These are phyloP conservation scores for Dynastes tityus DNA, from an alignment of 2,888 invertebrate species.

Conservation along the genomic window DNA sequence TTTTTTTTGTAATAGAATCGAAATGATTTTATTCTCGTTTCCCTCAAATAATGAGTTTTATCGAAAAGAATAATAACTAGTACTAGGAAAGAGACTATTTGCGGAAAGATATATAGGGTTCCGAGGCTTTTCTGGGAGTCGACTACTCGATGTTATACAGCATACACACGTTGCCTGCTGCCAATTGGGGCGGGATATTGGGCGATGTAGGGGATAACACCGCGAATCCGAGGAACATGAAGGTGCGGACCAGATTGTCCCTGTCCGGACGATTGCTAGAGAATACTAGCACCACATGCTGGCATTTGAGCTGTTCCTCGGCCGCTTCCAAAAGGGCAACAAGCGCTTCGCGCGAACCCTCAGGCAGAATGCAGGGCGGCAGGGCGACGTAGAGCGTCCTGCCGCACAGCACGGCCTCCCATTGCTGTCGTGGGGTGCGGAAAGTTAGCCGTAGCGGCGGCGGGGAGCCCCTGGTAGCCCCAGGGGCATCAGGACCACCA, in stretches of 20 bases:
- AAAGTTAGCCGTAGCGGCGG: slow-evolving; percentile 67
- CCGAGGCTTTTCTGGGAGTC: slow-evolving; percentile 61
- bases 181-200: slow-evolving; percentile 77
- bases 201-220: slow-evolving; percentile 88
- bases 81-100: slow-evolving; percentile 17
- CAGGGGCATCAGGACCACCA: slow-evolving; percentile 99
- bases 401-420: slow-evolving; percentile 74
- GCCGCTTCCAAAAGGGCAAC: slow-evolving; percentile 95
- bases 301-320: slow-evolving; percentile 91
- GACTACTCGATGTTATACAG: slow-evolving; percentile 70
- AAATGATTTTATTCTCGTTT: neutral
- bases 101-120: slow-evolving; percentile 50
- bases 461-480: slow-evolving; percentile 76
- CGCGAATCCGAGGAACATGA: slow-evolving; percentile 97
- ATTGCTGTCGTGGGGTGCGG: slow-evolving; percentile 71
- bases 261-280: slow-evolving; percentile 79
- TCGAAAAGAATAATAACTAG: slow-evolving; percentile 34
- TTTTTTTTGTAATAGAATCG: no score
- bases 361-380: slow-evolving; percentile 88
- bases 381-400: slow-evolving; percentile 91
- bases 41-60: slow-evolving; percentile 22
- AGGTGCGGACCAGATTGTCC: slow-evolving; percentile 84
- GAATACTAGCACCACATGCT: slow-evolving; percentile 80
- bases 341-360: slow-evolving; percentile 96
- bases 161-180: slow-evolving; percentile 69